A percentile compares a stretch with the other conserved stretches of the same genome.
Conservation (phyloP, 2,797 vertebrate species). For the Ceryle rudis region DNA sequence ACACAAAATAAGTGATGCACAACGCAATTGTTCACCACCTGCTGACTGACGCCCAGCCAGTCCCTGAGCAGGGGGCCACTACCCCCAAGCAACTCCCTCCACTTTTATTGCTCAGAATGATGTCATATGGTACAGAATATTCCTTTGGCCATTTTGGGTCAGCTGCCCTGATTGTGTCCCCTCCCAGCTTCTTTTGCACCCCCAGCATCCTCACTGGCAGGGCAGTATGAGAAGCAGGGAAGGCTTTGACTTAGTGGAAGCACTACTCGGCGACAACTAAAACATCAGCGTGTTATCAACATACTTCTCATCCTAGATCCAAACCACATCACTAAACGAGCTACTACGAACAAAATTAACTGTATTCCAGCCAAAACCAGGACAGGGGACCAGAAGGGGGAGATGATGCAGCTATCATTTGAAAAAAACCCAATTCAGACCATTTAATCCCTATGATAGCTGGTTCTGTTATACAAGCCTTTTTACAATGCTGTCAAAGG, state of each 20-base stretch:
- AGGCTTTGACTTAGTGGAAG: not conserved
- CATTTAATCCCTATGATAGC: not conserved
- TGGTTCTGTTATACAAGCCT: not conserved
- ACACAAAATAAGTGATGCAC: not conserved
- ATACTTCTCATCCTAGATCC: not conserved
- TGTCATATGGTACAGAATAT: not conserved
- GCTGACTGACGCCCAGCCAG: not conserved
- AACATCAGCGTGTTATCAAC: not conserved
- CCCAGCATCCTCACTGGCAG: not conserved
- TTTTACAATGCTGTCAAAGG: not conserved
- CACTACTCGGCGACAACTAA: not conserved
- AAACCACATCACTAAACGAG: too few relatives aligned
- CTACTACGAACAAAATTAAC: not conserved
- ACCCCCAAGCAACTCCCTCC: too few relatives aligned
- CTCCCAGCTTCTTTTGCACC: not conserved
- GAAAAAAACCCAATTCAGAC: not conserved
- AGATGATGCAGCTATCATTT: not conserved
- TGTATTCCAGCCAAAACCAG: not conserved
- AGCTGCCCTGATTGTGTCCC: not conserved
- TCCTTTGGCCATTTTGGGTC: not conserved
- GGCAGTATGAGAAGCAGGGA: not conserved
- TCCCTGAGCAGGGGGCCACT: accelerated
- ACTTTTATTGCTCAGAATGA: not conserved
- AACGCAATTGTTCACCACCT: not conserved
- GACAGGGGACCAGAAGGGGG: not conserved